Conservation (phyloP, 2,888 invertebrate species). For the Acrobasis suavella region DNA sequence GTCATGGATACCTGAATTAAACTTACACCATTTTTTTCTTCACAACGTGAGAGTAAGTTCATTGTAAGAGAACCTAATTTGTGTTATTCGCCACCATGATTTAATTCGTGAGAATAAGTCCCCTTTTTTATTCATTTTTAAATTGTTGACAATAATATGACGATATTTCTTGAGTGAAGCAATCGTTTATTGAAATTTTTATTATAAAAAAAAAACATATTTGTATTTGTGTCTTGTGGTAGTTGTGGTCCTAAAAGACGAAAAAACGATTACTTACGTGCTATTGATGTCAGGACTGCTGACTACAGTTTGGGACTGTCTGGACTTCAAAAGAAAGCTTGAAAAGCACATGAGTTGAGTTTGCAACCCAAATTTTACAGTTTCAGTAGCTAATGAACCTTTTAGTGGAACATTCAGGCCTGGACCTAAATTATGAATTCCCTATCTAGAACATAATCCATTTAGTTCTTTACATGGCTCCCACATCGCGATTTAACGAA, state of each 20-base stretch:
- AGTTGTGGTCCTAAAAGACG: no score
- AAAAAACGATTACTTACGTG: no score
- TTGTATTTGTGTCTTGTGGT: no score
- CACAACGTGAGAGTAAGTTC: conserved; percentile 29
- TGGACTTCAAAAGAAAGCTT: no score
- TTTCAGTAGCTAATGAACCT: not conserved
- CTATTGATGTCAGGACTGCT: no score
- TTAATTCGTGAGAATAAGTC: conserved; percentile 30
- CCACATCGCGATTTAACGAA: conserved; percentile 24
- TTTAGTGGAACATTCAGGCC: not conserved
- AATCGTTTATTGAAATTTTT: no score
- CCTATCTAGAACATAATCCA: conserved; percentile 17
- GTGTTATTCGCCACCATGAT: conserved; percentile 28
- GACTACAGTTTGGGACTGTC: no score
- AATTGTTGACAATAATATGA: not conserved
- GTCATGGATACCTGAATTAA: conserved; percentile 43
- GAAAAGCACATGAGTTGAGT: no score
- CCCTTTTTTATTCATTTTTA: conserved; percentile 4
- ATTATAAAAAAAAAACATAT: no score
- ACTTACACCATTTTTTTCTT: conserved; percentile 30
- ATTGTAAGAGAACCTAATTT: conserved; percentile 32
- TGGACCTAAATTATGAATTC: conserved; percentile 12
- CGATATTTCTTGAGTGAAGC: not conserved
- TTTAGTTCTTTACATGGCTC: conserved; percentile 21
- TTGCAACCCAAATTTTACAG: no score